A percentile compares a stretch with the other conserved stretches of the same genome.
These are phyloP conservation scores for Chiloscyllium plagiosum DNA, from an alignment of 2,113 vertebrate species.

Conservation along the genomic window DNA sequence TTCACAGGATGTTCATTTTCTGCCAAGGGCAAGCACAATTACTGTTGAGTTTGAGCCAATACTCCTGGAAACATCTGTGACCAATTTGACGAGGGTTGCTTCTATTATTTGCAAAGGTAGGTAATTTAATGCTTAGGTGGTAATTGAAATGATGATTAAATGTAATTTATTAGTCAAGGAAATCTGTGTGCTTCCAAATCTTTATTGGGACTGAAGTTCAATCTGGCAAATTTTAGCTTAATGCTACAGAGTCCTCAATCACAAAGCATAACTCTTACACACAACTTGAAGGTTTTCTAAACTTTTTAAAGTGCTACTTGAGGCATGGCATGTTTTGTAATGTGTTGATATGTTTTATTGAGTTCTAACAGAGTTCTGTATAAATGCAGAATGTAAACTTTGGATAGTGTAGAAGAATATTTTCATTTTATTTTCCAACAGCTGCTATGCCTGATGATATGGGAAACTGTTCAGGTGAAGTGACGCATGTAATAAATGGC, in stretches of 20 bases:
- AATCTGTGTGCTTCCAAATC: background rate
- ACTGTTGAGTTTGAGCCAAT: constrained; percentile 69
- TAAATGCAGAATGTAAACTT: background rate
- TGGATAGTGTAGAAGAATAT: background rate
- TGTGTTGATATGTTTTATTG: background rate
- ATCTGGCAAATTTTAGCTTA: background rate
- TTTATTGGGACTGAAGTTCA: background rate
- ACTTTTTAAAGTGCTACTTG: background rate
- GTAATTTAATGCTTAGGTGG: background rate
- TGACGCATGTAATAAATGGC: constrained; percentile 50
- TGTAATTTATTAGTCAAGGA: background rate
- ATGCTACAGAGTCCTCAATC: background rate
- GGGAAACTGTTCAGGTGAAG: constrained; percentile 53
- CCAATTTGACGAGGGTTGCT: constrained; percentile 81
- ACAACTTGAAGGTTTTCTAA: background rate
- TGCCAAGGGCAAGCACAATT: constrained; percentile 61
- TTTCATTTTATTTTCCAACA: constrained; percentile 45
- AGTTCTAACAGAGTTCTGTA: background rate
- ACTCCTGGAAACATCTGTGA: constrained; percentile 65
- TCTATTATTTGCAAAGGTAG: constrained; percentile 78
- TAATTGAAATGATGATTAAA: background rate
- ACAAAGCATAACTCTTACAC: background rate
- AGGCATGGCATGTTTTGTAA: background rate
- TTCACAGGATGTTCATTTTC: constrained; percentile 68
- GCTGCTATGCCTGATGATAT: constrained; percentile 54